These are phyloP conservation scores for Equus przewalskii DNA, from an alignment of 2,113 vertebrate species.

Conservation along the genomic window DNA sequence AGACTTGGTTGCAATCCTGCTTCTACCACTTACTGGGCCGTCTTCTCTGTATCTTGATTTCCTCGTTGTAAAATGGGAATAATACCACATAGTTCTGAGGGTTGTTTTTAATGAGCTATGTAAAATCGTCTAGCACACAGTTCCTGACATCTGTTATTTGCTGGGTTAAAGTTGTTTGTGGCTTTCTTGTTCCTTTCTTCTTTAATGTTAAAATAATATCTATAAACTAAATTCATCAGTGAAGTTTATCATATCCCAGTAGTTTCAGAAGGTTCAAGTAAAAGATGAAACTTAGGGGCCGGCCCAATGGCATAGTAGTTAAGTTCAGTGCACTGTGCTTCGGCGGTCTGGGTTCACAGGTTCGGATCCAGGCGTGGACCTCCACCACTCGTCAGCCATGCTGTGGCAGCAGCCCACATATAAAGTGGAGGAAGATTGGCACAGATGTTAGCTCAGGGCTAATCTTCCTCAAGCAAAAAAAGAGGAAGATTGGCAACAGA, in stretches of 20 bases:
- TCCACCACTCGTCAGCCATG: too few relatives aligned
- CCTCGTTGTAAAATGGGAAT: background rate
- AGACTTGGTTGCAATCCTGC: background rate
- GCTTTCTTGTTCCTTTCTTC: slow-evolving; percentile 6
- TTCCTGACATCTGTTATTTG: background rate
- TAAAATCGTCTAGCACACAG: background rate
- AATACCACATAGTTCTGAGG: background rate
- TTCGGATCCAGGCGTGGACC: too few relatives aligned
- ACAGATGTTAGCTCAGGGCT: too few relatives aligned
- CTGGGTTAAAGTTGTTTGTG: slow-evolving; percentile 29
- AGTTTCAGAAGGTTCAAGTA: background rate
- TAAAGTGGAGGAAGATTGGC: too few relatives aligned
- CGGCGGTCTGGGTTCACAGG: too few relatives aligned
- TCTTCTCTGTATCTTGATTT: slow-evolving; percentile 1
- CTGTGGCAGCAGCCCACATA: too few relatives aligned
- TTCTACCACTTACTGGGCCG: background rate
- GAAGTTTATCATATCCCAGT: background rate
- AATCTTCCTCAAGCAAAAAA: too few relatives aligned
- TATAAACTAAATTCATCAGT: slow-evolving; percentile 15
- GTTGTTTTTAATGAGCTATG: background rate
- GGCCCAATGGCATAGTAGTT: too few relatives aligned
- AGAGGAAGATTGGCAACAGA: too few relatives aligned
- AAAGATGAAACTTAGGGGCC: background rate
- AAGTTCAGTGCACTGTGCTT: too few relatives aligned
- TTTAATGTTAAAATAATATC: background rate